These are phyloP conservation scores for Pygoscelis antarcticus DNA, from an alignment of 2,113 vertebrate genomes.

Conservation along the genomic window DNA sequence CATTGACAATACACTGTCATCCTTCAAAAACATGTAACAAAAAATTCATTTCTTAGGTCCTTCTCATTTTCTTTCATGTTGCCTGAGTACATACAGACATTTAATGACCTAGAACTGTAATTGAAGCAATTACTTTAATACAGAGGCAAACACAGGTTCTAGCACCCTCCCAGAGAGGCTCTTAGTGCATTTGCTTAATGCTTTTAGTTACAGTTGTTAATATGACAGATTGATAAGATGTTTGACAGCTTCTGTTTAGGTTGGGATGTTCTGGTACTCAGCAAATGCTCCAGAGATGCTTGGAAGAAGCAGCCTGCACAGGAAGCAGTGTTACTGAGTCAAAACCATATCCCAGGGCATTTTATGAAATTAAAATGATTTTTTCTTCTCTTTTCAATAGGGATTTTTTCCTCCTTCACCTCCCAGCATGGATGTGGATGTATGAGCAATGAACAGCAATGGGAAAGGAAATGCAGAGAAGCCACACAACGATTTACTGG, in stretches of 20 bases:
- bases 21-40: background rate
- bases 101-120: background rate
- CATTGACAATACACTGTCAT: background rate
- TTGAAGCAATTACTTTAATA: background rate
- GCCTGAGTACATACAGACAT: background rate
- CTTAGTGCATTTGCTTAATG: background rate
- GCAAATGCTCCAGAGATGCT: background rate
- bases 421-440: conserved; percentile 20
- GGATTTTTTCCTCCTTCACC: conserved; percentile 4
- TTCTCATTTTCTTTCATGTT: background rate
- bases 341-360: background rate
- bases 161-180: background rate
- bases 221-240: background rate
- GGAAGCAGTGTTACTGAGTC: background rate
- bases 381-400: background rate
- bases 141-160: background rate
- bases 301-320: background rate
- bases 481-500: conserved; percentile 63
- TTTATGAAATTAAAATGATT: background rate
- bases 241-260: background rate
- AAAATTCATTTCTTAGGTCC: background rate
- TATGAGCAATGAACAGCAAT: conserved; percentile 46
- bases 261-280: background rate
- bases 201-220: conserved; percentile 29
- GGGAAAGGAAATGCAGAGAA: conserved; percentile 73